Percentiles rank a stretch among this genome's conserved stretches.
These are phyloP conservation scores for Chaetura pelagica DNA, from an alignment of 2,113 vertebrate genomes.

Conservation along the genomic window DNA sequence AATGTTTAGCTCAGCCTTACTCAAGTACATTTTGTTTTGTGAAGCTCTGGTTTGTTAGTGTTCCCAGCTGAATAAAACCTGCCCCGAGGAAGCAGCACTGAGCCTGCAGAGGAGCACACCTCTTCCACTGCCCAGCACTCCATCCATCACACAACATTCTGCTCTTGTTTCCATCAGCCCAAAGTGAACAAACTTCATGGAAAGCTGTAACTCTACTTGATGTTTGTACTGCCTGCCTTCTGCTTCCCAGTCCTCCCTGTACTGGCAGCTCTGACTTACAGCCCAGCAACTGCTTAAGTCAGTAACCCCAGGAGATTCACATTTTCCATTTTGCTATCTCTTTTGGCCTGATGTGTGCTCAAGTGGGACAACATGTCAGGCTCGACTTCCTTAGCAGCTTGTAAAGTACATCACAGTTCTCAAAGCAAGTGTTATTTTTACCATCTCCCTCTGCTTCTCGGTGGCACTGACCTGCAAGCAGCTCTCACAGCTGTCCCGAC, in stretches of 20 bases:
- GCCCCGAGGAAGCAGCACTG: background rate
- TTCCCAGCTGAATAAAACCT: background rate
- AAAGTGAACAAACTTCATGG: fast-evolving
- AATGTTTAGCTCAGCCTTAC: background rate
- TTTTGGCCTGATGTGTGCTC: background rate
- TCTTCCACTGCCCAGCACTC: background rate
- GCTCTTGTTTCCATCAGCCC: background rate
- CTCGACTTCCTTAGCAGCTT: background rate
- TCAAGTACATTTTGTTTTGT: background rate
- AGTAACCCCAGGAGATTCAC: background rate
- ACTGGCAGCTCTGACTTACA: background rate
- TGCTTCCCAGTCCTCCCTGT: background rate
- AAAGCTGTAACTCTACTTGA: background rate
- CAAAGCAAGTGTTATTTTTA: background rate
- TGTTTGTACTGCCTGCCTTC: background rate
- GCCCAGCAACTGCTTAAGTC: background rate
- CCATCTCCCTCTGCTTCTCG: background rate
- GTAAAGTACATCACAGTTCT: background rate
- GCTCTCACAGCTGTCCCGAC: background rate
- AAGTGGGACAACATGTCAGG: background rate
- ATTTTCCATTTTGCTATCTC: slow-evolving; percentile 18
- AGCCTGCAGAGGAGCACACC: background rate
- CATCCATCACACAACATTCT: background rate
- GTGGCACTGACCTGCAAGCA: background rate
- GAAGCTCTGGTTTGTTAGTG: background rate